Percentiles rank a stretch among this genome's conserved stretches.
Conservation (phyloP, 2,113 vertebrate genomes). For the Scomber scombrus region DNA sequence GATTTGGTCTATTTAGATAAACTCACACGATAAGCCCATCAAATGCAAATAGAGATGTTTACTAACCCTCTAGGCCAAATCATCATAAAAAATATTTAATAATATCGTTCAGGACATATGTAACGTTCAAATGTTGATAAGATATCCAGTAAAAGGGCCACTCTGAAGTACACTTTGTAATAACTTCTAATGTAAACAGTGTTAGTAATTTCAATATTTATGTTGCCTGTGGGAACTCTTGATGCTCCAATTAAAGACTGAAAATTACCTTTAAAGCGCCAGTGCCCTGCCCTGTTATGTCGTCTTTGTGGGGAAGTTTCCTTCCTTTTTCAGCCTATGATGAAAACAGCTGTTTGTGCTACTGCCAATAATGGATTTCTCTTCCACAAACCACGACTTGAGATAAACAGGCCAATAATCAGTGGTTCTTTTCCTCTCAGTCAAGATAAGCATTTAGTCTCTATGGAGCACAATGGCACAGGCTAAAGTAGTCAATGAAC, state of each 20-base stretch:
- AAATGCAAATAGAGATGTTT: slow-evolving; percentile 4
- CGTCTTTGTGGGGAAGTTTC: slow-evolving; percentile 62
- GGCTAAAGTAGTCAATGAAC: slow-evolving; percentile 31
- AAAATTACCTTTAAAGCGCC: background rate
- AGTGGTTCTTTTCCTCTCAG: slow-evolving; percentile 35
- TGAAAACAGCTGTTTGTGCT: slow-evolving; percentile 68
- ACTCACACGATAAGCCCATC: slow-evolving; percentile 19
- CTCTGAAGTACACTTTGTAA: background rate
- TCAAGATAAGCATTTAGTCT: slow-evolving; percentile 45
- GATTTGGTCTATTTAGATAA: slow-evolving; percentile 58
- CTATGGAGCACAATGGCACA: slow-evolving; percentile 20
- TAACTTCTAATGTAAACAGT: background rate
- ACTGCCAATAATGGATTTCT: slow-evolving; percentile 48
- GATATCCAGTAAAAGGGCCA: background rate
- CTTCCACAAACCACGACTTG: slow-evolving; percentile 43
- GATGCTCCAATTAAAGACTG: slow-evolving; percentile 14
- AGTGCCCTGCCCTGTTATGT: slow-evolving; percentile 23
- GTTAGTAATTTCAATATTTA: background rate
- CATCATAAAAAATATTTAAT: background rate
- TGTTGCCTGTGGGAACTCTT: background rate
- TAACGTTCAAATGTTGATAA: background rate
- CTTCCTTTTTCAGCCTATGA: slow-evolving; percentile 56
- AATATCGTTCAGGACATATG: background rate
- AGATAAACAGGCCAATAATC: slow-evolving; percentile 61
- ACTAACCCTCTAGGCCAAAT: background rate